Conservation (phyloP, 2,113 vertebrate species). For the Eulacestoma nigropectus region DNA sequence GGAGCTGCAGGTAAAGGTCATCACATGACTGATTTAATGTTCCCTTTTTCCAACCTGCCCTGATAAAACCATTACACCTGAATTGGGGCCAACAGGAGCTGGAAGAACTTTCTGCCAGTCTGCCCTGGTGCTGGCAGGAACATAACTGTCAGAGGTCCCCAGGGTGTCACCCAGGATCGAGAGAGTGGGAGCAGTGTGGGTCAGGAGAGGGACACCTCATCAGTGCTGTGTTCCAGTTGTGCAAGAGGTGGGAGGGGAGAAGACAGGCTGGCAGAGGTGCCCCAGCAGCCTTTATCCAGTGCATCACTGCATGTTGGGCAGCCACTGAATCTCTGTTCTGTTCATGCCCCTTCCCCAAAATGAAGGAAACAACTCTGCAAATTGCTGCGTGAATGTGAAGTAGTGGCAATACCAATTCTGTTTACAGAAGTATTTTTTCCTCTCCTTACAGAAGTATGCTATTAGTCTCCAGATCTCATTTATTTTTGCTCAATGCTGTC, state of each 20-base stretch:
- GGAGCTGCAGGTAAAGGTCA: background rate
- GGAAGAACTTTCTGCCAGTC: background rate
- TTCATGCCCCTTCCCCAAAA: background rate
- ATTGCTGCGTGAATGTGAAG: fast-evolving
- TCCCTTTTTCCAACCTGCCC: fast-evolving
- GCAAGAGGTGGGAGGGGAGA: background rate
- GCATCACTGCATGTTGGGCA: fast-evolving
- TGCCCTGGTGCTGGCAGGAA: background rate
- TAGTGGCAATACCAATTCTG: background rate
- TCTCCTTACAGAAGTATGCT: background rate
- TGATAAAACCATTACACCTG: background rate
- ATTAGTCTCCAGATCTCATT: constrained; percentile 13
- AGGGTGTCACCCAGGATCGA: fast-evolving
- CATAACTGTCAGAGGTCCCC: fast-evolving
- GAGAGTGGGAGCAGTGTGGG: fast-evolving
- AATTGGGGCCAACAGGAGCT: background rate
- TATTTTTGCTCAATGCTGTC: background rate
- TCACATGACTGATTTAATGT: background rate
- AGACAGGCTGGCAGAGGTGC: background rate
- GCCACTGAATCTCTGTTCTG: background rate
- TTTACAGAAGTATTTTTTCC: background rate
- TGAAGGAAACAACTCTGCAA: background rate
- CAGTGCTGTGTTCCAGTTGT: fast-evolving
- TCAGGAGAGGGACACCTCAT: background rate
- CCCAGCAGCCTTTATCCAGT: background rate